Conservation (phyloP, 2,888 invertebrate genomes). For the Hofmannophila pseudospretella region DNA sequence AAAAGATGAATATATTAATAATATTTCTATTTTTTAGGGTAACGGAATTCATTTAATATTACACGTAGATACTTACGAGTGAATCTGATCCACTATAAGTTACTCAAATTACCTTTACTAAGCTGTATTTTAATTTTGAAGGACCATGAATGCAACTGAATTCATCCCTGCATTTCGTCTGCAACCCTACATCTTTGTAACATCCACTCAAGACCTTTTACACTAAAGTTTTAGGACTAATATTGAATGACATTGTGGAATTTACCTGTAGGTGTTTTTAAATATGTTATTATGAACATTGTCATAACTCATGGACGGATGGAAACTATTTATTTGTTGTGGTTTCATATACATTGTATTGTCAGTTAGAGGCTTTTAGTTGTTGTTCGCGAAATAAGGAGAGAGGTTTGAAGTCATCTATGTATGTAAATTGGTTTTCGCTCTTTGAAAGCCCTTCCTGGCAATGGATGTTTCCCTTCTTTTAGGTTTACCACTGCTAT, state of each 20-base stretch:
- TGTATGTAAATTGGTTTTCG: constrained; percentile 6
- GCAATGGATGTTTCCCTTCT: too few species aligned
- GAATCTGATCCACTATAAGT: too few species aligned
- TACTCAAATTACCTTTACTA: too few species aligned
- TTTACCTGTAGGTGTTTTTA: too few species aligned
- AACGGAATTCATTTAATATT: too few species aligned
- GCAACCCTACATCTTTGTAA: not conserved
- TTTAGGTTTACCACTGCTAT: too few species aligned
- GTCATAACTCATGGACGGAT: constrained; percentile 65
- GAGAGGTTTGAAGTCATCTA: constrained; percentile 22
- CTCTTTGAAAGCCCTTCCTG: not conserved
- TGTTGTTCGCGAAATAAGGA: constrained; percentile 43
- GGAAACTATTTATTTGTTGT: constrained; percentile 69
- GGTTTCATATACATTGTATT: constrained; percentile 66
- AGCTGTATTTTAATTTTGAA: too few species aligned
- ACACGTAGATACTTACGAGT: too few species aligned
- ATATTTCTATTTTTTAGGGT: too few species aligned
- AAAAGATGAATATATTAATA: too few species aligned
- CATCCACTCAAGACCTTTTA: not conserved
- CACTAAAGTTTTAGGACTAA: not conserved
- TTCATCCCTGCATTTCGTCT: not conserved
- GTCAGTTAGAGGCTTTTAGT: constrained; percentile 46
- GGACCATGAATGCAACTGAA: too few species aligned
- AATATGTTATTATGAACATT: constrained; percentile 15
- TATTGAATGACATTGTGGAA: not conserved